These are phyloP conservation scores for Ophthalmolycus amberensis DNA, from an alignment of 2,113 vertebrate species.

Conservation along the genomic window DNA sequence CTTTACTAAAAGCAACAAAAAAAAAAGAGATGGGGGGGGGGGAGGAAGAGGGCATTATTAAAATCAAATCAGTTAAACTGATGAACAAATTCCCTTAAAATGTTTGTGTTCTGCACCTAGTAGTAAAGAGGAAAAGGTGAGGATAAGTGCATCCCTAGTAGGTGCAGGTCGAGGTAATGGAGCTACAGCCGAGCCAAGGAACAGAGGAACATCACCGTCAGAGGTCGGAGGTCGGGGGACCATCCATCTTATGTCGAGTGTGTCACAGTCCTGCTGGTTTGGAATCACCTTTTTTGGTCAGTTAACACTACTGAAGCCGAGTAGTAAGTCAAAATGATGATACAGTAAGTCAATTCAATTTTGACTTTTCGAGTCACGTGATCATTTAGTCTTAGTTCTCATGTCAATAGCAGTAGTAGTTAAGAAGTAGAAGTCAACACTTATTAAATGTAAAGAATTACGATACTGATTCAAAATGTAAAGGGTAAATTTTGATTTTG, in stretches of 20 bases:
- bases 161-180: slow-evolving; percentile 77
- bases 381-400: neutral
- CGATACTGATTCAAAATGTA: neutral
- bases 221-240: slow-evolving; percentile 4
- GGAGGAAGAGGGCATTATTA: slow-evolving; percentile 40
- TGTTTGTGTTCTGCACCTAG: slow-evolving; percentile 74
- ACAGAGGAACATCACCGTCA: slow-evolving; percentile 34
- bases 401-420: neutral
- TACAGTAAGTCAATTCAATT: neutral
- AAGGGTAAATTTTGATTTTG: neutral
- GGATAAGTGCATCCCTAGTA: slow-evolving; percentile 83
- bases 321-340: neutral
- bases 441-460: neutral
- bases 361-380: neutral
- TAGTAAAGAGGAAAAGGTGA: slow-evolving; percentile 70
- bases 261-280: neutral
- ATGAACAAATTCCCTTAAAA: slow-evolving; percentile 79
- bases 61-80: slow-evolving; percentile 69
- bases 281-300: neutral
- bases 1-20: slow-evolving; percentile 70
- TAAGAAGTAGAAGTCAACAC: neutral
- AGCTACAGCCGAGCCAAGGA: slow-evolving; percentile 52
- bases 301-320: neutral
- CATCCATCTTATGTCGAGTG: neutral
- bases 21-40: slow-evolving; percentile 42